Percentiles rank a stretch among this genome's conserved stretches.
Conservation (phyloP, 2,113 vertebrate genomes). For the Xiphophorus maculatus region DNA sequence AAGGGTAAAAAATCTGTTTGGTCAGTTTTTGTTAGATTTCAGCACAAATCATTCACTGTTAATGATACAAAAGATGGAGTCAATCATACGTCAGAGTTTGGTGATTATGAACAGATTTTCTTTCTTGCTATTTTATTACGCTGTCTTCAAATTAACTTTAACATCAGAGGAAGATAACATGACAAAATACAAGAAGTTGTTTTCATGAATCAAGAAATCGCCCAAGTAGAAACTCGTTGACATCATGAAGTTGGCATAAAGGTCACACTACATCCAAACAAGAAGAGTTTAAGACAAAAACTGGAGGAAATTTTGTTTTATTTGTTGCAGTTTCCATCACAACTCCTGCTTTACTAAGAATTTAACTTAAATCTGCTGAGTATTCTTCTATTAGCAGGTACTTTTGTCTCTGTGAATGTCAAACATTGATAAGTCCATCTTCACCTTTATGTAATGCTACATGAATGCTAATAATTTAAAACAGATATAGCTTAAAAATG, state of each 20-base stretch:
- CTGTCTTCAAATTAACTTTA: too few species aligned
- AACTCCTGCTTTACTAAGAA: background rate
- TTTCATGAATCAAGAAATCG: too few species aligned
- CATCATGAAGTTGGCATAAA: too few species aligned
- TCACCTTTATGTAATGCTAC: background rate
- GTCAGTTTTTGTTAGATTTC: background rate
- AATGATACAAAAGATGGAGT: background rate
- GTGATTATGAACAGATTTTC: too few species aligned
- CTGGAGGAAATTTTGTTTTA: background rate
- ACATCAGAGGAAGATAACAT: too few species aligned
- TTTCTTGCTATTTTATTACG: too few species aligned
- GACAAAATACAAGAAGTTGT: too few species aligned
- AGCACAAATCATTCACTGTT: background rate
- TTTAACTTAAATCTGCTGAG: background rate
- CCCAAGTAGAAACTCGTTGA: too few species aligned
- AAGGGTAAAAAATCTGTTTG: background rate
- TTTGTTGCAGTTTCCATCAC: background rate
- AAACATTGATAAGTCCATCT: background rate
- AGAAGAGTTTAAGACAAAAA: background rate
- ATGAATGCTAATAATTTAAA: too few species aligned
- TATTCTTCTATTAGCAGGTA: background rate
- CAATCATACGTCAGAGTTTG: background rate
- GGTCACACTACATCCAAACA: too few species aligned
- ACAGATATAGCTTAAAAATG: background rate
- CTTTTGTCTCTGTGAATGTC: background rate